These are phyloP conservation scores for Serinus canaria DNA, from an alignment of 2,113 vertebrate species.

Conservation along the genomic window DNA sequence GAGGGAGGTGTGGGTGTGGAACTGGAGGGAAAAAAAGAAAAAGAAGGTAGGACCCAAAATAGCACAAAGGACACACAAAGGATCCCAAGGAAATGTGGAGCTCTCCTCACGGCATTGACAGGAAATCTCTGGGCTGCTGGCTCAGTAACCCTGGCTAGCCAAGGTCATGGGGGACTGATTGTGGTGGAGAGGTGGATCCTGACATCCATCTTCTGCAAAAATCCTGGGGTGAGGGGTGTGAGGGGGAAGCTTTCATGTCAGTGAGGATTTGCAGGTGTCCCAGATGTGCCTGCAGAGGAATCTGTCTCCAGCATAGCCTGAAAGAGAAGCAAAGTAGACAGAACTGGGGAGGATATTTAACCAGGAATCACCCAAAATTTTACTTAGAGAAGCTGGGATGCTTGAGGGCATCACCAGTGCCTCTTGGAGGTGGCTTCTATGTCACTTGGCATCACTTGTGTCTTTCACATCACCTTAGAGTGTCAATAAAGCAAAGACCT, in stretches of 20 bases:
- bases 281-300: neutral
- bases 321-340: neutral
- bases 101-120: neutral
- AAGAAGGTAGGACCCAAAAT: slow-evolving; percentile 2
- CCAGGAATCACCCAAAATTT: neutral
- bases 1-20: slow-evolving; percentile 24
- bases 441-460: neutral
- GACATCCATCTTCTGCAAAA: neutral
- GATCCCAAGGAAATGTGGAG: slow-evolving; percentile 40
- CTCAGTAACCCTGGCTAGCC: neutral
- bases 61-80: neutral
- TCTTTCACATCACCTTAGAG: neutral
- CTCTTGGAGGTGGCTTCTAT: neutral
- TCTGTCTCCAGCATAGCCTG: neutral
- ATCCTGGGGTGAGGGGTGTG: accelerated
- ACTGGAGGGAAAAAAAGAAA: neutral
- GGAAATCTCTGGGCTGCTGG: neutral
- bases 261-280: neutral
- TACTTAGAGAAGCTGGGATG: neutral
- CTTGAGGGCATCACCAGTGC: neutral
- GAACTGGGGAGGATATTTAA: neutral
- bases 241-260: accelerated
- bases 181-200: neutral
- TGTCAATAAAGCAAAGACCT: neutral
- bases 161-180: neutral